A percentile compares a stretch with the other conserved stretches of the same genome.
phyloP scores from a whole-genome alignment of 2,113 vertebrate species.

The Neolamprologus ventralis region DNA sequence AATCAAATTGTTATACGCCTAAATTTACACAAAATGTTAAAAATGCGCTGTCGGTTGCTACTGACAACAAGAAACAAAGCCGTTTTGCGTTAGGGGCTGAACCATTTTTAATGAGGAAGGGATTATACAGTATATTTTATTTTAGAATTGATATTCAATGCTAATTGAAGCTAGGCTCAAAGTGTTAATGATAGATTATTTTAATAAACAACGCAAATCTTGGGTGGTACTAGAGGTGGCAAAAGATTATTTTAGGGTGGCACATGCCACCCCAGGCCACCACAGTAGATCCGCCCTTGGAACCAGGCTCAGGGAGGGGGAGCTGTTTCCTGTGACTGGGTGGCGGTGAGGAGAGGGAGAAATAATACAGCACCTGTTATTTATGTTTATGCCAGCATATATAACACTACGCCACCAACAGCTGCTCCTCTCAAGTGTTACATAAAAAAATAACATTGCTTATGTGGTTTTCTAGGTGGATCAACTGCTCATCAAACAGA shows the following conservation, averaged over 20 bases:
- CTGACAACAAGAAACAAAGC: not conserved
- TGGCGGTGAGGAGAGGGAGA: not conserved
- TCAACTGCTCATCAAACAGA: slow-evolving; percentile 92
- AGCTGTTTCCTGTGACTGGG: not conserved
- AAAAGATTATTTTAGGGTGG: not conserved
- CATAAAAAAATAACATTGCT: not conserved
- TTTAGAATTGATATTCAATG: not conserved
- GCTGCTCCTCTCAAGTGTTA: not conserved
- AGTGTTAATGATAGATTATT: not conserved
- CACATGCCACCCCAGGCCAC: not conserved
- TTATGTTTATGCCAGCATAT: not conserved
- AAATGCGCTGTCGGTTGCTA: not conserved
- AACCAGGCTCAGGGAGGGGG: not conserved
- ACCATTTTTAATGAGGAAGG: not conserved
- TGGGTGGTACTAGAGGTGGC: not conserved
- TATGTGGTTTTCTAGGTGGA: slow-evolving; percentile 76
- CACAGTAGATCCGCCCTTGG: not conserved
- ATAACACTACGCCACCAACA: not conserved
- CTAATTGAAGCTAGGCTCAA: not conserved
- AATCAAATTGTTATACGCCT: not conserved
- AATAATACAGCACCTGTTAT: not conserved
- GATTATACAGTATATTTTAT: not conserved
- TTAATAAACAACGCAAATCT: not conserved
- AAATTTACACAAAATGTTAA: not conserved
- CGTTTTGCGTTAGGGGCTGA: rapidly evolving